These are phyloP conservation scores for Sebastes trivittatus DNA, from an alignment of 2,797 vertebrate genomes.

Conservation along the genomic window DNA sequence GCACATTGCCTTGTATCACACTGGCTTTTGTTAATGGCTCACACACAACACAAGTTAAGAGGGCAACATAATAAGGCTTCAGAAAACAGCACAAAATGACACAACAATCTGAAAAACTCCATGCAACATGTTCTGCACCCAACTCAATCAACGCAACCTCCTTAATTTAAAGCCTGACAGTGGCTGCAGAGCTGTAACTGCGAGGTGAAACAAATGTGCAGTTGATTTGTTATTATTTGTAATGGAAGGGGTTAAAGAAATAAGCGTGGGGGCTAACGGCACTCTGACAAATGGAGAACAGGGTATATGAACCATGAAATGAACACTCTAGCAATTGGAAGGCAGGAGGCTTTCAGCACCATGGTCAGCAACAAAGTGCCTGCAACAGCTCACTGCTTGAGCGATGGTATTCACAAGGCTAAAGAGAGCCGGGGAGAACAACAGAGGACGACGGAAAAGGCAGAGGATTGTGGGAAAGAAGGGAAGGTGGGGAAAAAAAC, in stretches of 20 bases:
- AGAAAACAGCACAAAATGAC: constrained; percentile 6
- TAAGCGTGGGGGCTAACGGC: constrained; percentile 83
- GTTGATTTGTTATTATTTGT: constrained; percentile 88
- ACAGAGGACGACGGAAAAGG: constrained; percentile 52
- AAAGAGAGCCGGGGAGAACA: constrained; percentile 68
- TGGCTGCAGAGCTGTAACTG: constrained; percentile 49
- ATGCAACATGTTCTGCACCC: constrained; percentile 19
- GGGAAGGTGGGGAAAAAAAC: neutral
- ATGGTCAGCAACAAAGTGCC: constrained; percentile 88
- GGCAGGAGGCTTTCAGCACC: constrained; percentile 85
- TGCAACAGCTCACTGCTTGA: constrained; percentile 86
- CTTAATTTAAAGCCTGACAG: constrained; percentile 74
- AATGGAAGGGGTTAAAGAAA: constrained; percentile 87
- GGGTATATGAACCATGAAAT: constrained; percentile 90
- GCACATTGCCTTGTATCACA: neutral
- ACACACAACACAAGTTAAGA: constrained; percentile 10
- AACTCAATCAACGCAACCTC: neutral
- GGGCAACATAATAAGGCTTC: constrained; percentile 14
- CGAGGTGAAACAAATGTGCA: constrained; percentile 79
- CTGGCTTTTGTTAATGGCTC: constrained; percentile 21
- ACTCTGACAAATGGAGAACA: constrained; percentile 87
- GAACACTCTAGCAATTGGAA: constrained; percentile 87
- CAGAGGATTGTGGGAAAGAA: constrained; percentile 28
- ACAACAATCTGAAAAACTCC: neutral
- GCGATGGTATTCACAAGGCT: constrained; percentile 83